Percentiles rank a stretch among this genome's conserved stretches.
Conservation (phyloP, 2,113 vertebrate genomes). For the Anarrhichthys ocellatus region DNA sequence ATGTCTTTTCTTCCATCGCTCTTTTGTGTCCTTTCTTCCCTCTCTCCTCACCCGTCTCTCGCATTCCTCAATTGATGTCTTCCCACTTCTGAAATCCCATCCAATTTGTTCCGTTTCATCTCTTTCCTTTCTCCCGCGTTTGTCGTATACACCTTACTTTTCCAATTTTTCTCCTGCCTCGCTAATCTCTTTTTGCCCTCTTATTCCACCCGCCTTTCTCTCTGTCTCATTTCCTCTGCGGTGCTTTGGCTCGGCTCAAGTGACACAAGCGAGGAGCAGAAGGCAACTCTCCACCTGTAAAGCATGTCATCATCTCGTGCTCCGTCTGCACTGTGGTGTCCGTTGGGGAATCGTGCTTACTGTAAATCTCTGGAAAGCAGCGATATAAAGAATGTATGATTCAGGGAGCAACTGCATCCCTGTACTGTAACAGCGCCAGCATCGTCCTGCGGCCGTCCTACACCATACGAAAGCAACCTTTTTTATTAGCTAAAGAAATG, state of each 20-base stretch:
- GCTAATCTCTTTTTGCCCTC: slow-evolving; percentile 30
- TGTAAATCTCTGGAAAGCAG: background rate
- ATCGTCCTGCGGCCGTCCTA: background rate
- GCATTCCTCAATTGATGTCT: slow-evolving; percentile 18
- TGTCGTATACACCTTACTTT: slow-evolving; percentile 11
- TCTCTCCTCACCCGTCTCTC: slow-evolving; percentile 5
- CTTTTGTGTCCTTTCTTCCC: slow-evolving; percentile 27
- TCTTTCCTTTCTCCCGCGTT: background rate
- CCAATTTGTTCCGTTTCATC: slow-evolving; percentile 47
- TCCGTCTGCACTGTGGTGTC: background rate
- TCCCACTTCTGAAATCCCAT: slow-evolving; percentile 26
- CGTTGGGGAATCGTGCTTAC: background rate
- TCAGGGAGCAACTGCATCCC: background rate
- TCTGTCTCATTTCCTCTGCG: slow-evolving; percentile 28
- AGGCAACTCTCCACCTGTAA: slow-evolving; percentile 17
- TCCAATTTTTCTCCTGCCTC: slow-evolving; percentile 21
- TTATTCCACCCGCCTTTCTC: slow-evolving; percentile 2
- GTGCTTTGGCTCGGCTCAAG: slow-evolving; percentile 15
- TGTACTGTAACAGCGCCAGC: background rate
- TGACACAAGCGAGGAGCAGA: slow-evolving; percentile 8
- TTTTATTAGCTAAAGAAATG: background rate
- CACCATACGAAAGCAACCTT: background rate
- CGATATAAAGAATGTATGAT: background rate
- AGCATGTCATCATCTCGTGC: background rate
- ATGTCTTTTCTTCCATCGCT: slow-evolving; percentile 22